Base-by-base conservation (phyloP, 2,888 invertebrate genomes). In the Platycheirus rosarum region DNA sequence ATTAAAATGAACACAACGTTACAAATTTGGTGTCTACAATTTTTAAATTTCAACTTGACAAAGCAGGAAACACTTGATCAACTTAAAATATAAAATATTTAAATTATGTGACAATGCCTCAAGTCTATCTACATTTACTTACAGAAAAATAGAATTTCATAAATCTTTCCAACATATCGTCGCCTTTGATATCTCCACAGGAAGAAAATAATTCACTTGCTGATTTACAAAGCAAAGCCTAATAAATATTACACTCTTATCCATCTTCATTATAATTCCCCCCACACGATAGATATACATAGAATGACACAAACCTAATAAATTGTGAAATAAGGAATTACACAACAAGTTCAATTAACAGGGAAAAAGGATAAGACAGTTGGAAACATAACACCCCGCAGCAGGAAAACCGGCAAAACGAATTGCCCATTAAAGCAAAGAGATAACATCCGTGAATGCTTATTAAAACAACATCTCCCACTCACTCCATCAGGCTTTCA, bases 371-470 rank as follows among this genome's bases (percentile, higher is more conserved):
- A 11, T 14, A 16, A 11, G 14, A 11, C 3, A 44, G n/a, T 1
- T 16, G 42, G 32, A 40, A 57, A 51, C 32, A 66, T 37, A 53
- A 55, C 44, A 13, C 23, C 13, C n/a, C 20, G n/a, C n/a, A 46
- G 16, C 18, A 35, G 18, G 9, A 53, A 18, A 44, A 35, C 23
- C 42, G n/a, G 29, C 29, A 55, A 62, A 76, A 69, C 68, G 46
- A 80, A 76, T 76, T 66, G 80, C 76, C 80, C 76, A 80, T 80
- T 80, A 76, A 76, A 80, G 46, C 46, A 32, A n/a, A 76, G 48
- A 80, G 80, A 80, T 80, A 80, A 60, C 76, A 76, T 80, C 76
- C 51, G 44, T 71, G 76, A 76, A 75, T 71, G 70, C 70, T 80
- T 76, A 76, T 80, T 80, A 71, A 80, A 80, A 80, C 51, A 76